Conservation (phyloP, 2,113 vertebrate species). For the Leucosticte australis region DNA sequence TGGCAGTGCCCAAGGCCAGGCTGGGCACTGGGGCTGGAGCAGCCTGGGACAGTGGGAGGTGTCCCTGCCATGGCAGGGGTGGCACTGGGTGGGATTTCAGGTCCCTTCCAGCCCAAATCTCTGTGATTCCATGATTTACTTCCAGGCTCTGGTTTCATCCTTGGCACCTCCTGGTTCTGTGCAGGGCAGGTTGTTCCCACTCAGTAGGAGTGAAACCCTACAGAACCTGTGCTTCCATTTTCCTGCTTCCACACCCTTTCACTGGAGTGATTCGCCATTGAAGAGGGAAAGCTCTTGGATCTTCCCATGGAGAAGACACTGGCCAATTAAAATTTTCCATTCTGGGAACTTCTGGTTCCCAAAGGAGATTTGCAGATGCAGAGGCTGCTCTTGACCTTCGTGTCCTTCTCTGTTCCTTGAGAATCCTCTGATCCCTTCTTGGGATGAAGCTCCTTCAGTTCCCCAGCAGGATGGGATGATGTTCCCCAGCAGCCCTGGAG, state of each 20-base stretch:
- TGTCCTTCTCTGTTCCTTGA: background rate
- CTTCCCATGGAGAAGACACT: background rate
- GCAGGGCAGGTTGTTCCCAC: background rate
- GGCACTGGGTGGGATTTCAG: rapidly evolving
- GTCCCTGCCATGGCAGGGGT: background rate
- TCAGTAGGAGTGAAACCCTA: rapidly evolving
- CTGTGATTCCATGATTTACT: background rate
- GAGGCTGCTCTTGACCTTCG: rapidly evolving
- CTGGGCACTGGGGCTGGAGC: rapidly evolving
- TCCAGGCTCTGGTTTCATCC: background rate
- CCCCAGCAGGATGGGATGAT: background rate
- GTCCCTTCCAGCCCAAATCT: background rate
- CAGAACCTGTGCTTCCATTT: rapidly evolving
- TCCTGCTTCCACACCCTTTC: background rate
- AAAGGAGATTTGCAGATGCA: rapidly evolving
- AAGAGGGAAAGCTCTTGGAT: background rate
- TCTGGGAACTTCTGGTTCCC: background rate
- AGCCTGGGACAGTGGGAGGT: background rate
- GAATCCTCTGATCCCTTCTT: background rate
- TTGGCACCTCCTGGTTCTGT: background rate
- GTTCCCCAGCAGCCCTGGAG: rapidly evolving
- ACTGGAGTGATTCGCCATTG: rapidly evolving
- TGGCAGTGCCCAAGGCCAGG: background rate
- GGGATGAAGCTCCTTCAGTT: background rate
- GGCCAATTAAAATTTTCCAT: background rate